Percentiles rank a stretch among this genome's conserved stretches.
phyloP scores from a whole-genome alignment of 2,113 vertebrate genomes.

The Triplophysa dalaica region DNA sequence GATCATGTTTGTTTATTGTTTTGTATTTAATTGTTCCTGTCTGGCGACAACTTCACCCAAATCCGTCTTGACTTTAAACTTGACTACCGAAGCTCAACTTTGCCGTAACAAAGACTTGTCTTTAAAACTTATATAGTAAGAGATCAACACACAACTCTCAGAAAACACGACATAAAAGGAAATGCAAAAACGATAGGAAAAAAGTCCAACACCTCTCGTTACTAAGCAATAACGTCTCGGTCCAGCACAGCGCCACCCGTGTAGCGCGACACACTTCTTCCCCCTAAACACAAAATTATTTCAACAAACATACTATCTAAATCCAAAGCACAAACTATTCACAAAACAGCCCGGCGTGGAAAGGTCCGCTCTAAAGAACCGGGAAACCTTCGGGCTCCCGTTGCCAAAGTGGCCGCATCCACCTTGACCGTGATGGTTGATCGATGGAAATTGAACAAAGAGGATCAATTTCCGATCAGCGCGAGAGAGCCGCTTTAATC shows the following conservation, averaged over 20 bases:
- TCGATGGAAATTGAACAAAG: conserved; percentile 88
- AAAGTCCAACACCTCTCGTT: conserved; percentile 21
- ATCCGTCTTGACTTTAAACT: conserved; percentile 13
- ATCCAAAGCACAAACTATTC: conserved; percentile 31
- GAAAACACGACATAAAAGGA: conserved; percentile 3
- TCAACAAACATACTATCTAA: conserved; percentile 30
- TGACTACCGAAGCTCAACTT: conserved; percentile 5
- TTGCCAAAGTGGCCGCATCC: conserved; percentile 54
- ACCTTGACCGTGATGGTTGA: conserved; percentile 80
- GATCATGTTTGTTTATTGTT: conserved; percentile 28
- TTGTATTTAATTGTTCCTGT: conserved; percentile 29
- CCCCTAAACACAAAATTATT: conserved; percentile 34
- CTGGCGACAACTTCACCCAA: conserved; percentile 8
- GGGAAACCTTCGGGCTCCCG: conserved; percentile 15
- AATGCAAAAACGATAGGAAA: background rate
- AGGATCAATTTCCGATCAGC: conserved; percentile 83
- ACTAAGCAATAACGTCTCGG: conserved; percentile 42
- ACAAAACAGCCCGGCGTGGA: conserved; percentile 8
- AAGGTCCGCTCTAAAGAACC: background rate
- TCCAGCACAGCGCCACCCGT: conserved; percentile 48
- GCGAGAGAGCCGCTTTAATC: conserved; percentile 75
- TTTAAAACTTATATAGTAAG: conserved; percentile 25
- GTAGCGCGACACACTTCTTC: conserved; percentile 39
- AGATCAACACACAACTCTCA: background rate
- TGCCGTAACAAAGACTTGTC: background rate